phyloP scores from a whole-genome alignment of 2,113 vertebrate species.

The Leptosomus discolor region DNA sequence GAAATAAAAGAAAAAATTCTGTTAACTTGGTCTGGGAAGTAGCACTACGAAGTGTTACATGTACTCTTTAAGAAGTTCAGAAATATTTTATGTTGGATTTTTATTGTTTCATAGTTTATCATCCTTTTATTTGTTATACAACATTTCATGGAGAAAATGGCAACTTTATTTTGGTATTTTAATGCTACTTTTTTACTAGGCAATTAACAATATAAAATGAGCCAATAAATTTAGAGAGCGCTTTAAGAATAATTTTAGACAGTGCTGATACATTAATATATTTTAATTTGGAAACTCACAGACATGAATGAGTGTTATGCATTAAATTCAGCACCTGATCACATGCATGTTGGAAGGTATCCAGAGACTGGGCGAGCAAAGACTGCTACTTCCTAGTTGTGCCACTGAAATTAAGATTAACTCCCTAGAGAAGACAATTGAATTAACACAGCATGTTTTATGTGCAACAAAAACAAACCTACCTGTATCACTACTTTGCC shows the following conservation, averaged over 20 bases:
- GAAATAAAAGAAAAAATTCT: not conserved
- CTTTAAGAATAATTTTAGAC: conserved; percentile 12
- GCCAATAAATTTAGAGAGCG: not conserved
- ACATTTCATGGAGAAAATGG: not conserved
- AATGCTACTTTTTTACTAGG: not conserved
- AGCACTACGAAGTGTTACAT: not conserved
- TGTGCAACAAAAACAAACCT: conserved; percentile 61
- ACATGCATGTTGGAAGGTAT: conserved; percentile 64
- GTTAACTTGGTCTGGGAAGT: not conserved
- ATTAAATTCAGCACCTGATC: conserved; percentile 73
- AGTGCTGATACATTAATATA: conserved; percentile 32
- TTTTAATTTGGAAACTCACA: conserved; percentile 69
- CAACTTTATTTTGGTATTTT: not conserved
- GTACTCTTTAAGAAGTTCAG: not conserved
- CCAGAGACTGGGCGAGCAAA: conserved; percentile 65
- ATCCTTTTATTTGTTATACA: not conserved
- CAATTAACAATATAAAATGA: conserved; percentile 5
- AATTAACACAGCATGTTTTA: conserved; percentile 74
- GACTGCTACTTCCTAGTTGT: conserved; percentile 71
- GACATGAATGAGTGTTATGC: conserved; percentile 46
- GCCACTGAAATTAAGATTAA: conserved; percentile 75
- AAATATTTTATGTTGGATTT: not conserved
- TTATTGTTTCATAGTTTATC: not conserved
- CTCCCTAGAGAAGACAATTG: conserved; percentile 74
- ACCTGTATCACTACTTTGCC: conserved; percentile 50